phyloP scores from a whole-genome alignment of 2,797 vertebrate species.

The Aplochiton taeniatus region DNA sequence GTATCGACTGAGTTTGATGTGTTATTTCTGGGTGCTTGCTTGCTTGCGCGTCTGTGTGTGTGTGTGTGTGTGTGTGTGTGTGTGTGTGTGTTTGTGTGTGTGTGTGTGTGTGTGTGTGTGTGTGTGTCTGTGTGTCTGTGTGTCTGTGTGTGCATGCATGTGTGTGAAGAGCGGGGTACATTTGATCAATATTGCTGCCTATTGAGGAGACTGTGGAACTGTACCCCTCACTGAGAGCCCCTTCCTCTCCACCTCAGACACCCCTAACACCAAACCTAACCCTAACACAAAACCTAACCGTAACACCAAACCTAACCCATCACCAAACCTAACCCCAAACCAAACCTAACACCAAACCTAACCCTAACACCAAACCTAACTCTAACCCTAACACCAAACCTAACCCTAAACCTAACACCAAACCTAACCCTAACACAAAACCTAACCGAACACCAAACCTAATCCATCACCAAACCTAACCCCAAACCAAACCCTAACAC shows the following conservation, averaged over 20 bases:
- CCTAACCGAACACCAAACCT: too few species aligned
- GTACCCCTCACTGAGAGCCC: neutral
- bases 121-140: neutral
- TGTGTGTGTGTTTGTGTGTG: slow-evolving; percentile 6
- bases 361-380: too few species aligned
- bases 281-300: too few species aligned
- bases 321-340: too few species aligned
- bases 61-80: neutral
- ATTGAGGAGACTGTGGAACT: neutral
- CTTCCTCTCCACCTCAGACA: neutral
- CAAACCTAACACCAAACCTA: too few species aligned
- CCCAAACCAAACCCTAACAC: too few species aligned
- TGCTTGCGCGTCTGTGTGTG: neutral
- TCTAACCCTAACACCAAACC: too few species aligned
- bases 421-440: too few species aligned
- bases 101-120: slow-evolving; percentile 7
- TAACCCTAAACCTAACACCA: too few species aligned
- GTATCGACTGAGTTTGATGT: slow-evolving; percentile 18
- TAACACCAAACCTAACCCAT: too few species aligned
- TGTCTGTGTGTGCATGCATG: neutral
- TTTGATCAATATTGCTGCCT: neutral
- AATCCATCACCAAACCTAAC: too few species aligned
- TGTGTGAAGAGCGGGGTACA: neutral
- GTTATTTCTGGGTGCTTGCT: slow-evolving; percentile 8
- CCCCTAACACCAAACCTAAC: too few species aligned